Evolutionary conservation across 1,140 invertebrate species (phyloP), one percentile per base, ranked within the genome.

Genomic region (Pachyrhynchus sulphureomaculatus): DNA sequence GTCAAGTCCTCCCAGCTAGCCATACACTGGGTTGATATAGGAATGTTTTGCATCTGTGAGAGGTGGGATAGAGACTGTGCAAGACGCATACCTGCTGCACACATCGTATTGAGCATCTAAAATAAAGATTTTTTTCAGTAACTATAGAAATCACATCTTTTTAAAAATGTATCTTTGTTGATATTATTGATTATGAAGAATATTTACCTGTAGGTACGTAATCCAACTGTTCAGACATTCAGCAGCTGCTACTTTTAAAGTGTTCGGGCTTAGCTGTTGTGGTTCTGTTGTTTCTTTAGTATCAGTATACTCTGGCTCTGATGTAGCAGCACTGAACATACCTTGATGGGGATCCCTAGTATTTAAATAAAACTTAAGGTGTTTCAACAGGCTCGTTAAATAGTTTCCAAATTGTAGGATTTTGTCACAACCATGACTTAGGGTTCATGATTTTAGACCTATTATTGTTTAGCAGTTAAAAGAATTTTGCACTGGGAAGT

Each of bases 141-240:
- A n/a, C n/a, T n/a, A n/a, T n/a, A n/a, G n/a, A n/a, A n/a, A n/a
- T n/a, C n/a, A n/a, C n/a, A n/a, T n/a, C n/a, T 56, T 26, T 44
- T 55, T 21, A 20, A 47, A 23, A 45, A 23, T 20, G 44, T 47
- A 23, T 26, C 15, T 13, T 21, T 8, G 13, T 62, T 45, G 10
- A 32, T n/a, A n/a, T n/a, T n/a, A n/a, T n/a, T n/a, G n/a, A n/a
- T n/a, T n/a, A n/a, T n/a, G n/a, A n/a, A n/a, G n/a, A n/a, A n/a
- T n/a, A n/a, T 4, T 18, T 62, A 84, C 83, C 76, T 85, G 82
- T 60, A 85, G 76, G 77, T 86, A 86, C 64, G 78, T 78, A 6
- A 85, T 78, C 85, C 85, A 86, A 69, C 82, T 83, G 53, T 81
- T 80, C 37, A 86, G 78, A 72, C 84, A 85, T 67, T 86, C 84